Evolutionary conservation across 2,113 vertebrate genomes (phyloP).

Genomic region (Psilopogon haemacephalus): DNA sequence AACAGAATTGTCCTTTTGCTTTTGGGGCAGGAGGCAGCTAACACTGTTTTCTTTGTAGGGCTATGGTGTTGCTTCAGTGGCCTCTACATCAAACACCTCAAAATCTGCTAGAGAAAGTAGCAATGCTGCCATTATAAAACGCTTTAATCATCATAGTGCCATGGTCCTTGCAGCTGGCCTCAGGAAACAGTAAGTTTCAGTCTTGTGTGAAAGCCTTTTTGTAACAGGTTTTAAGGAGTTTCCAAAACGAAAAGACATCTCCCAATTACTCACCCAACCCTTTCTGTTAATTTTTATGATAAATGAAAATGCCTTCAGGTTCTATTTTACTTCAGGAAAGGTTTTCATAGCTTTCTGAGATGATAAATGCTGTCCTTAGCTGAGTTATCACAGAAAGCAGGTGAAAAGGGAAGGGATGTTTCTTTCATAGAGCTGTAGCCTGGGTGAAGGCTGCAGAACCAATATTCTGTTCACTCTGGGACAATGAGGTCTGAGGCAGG

Average conservation of each 20-base stretch:
- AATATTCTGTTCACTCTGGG: neutral
- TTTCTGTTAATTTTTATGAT: neutral
- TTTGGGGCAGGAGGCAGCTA: neutral
- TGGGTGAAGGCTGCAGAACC: neutral
- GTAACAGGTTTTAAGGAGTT: neutral
- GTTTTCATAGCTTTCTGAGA: neutral
- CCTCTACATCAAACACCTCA: constrained; percentile 84
- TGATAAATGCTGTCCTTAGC: neutral
- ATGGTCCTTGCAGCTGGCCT: constrained; percentile 97
- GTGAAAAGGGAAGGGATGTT: neutral
- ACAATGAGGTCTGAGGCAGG: neutral
- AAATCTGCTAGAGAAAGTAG: constrained; percentile 92
- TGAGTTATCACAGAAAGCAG: neutral
- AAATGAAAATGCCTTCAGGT: neutral
- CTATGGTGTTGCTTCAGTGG: constrained; percentile 82
- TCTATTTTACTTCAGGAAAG: neutral
- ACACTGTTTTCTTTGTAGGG: constrained; percentile 78
- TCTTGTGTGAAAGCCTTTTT: neutral
- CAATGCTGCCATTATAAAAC: constrained; percentile 96
- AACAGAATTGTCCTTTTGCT: neutral
- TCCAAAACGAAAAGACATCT: neutral
- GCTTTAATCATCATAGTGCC: constrained; percentile 98
- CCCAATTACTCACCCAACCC: neutral
- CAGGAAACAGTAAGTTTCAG: constrained; percentile 84
- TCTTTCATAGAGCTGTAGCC: neutral